phyloP scores from a whole-genome alignment of 2,113 vertebrate genomes.

The Rhipidura dahli region DNA sequence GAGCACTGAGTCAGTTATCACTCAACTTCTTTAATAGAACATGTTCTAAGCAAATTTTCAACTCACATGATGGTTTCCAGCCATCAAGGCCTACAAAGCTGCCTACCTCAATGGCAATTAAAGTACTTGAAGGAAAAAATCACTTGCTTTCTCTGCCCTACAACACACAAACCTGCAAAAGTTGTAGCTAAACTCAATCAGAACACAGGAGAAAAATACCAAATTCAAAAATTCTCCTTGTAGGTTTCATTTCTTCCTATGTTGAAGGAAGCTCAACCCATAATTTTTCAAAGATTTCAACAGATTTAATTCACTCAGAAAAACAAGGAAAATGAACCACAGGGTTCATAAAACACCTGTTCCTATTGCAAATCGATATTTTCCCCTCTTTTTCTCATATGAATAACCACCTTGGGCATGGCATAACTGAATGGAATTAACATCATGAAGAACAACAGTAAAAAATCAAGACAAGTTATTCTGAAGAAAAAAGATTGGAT shows the following conservation, averaged over 20 bases:
- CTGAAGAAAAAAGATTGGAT: neutral
- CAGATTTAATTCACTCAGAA: neutral
- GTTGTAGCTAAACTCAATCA: neutral
- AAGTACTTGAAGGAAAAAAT: neutral
- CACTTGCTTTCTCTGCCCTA: neutral
- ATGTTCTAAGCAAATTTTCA: neutral
- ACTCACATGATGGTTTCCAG: neutral
- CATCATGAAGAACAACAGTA: neutral
- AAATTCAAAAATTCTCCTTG: neutral
- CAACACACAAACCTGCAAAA: neutral
- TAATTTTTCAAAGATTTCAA: neutral
- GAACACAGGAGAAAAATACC: neutral
- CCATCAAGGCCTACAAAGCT: neutral
- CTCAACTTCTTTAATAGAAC: neutral
- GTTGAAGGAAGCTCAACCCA: neutral
- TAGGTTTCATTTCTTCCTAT: neutral
- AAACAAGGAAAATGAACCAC: neutral
- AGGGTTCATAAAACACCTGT: neutral
- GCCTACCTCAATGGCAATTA: neutral
- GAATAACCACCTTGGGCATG: neutral
- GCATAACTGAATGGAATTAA: conserved; percentile 45
- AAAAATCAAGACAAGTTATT: neutral
- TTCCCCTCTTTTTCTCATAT: conserved; percentile 29
- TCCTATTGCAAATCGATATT: neutral
- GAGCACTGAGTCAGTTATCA: neutral